Evolutionary conservation across 2,797 vertebrate genomes (phyloP).

Genomic region (Tenualosa thibaudeaui): DNA sequence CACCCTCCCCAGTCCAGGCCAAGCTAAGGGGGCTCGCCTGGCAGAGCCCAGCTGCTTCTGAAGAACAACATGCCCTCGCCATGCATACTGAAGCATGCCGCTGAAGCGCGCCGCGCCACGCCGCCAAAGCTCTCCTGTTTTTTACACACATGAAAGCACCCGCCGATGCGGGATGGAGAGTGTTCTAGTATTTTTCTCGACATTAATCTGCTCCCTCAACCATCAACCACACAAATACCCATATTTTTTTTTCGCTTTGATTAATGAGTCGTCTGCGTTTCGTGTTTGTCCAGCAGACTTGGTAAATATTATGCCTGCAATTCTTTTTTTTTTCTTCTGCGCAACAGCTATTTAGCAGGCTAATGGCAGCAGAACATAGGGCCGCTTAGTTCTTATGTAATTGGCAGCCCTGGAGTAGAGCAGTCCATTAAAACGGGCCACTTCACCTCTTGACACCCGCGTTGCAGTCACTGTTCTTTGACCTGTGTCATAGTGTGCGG

Average conservation of each 20-base stretch:
- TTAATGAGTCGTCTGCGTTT: constrained; percentile 1
- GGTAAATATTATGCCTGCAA: constrained; percentile 10
- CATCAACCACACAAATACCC: constrained; percentile 14
- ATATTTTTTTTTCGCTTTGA: not conserved
- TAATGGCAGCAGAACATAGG: constrained; percentile 4
- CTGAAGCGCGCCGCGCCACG: too few relatives aligned
- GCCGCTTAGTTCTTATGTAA: not conserved
- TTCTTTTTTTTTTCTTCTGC: not conserved
- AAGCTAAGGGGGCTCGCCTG: not conserved
- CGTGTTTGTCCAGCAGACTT: not conserved
- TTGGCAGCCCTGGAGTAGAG: not conserved
- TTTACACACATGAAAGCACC: not conserved
- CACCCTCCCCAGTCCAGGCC: not conserved
- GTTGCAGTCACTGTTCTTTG: not conserved
- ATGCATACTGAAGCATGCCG: not conserved
- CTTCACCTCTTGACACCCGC: not conserved
- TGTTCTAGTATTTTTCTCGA: not conserved
- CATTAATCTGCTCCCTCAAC: constrained; percentile 8
- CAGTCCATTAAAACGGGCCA: not conserved
- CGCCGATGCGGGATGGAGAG: not conserved
- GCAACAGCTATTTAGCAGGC: not conserved
- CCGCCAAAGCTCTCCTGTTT: not conserved
- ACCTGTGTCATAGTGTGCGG: not conserved
- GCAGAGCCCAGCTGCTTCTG: constrained; percentile 9
- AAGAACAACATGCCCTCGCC: not conserved